A percentile compares a stretch with the other conserved stretches of the same genome.
Conservation (phyloP, 2,888 invertebrate species). For the Notodonta ziczac region DNA sequence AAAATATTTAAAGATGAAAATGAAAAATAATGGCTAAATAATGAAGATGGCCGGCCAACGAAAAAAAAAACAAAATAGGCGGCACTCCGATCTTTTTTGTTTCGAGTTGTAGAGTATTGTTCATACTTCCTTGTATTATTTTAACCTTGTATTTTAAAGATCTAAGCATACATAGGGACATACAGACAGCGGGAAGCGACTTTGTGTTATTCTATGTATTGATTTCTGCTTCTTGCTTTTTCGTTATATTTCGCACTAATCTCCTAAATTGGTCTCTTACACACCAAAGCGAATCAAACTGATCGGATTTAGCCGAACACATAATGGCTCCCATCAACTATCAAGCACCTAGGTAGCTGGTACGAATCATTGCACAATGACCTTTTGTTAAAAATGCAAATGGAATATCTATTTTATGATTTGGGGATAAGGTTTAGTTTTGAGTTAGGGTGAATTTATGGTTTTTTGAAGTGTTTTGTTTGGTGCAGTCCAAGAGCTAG, state of each 20-base stretch:
- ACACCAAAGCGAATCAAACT: conserved; percentile 21
- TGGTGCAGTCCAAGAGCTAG: background rate
- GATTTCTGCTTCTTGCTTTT: too few relatives aligned
- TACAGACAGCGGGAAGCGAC: too few relatives aligned
- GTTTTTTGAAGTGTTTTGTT: background rate
- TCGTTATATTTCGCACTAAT: background rate
- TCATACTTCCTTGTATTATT: too few relatives aligned
- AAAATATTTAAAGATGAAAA: too few relatives aligned
- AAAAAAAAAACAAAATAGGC: too few relatives aligned
- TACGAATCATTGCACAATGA: conserved; percentile 16
- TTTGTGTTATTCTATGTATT: too few relatives aligned
- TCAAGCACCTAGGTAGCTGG: conserved; percentile 21
- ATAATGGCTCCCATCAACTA: conserved; percentile 12
- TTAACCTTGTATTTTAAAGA: too few relatives aligned
- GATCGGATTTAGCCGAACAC: conserved; percentile 28
- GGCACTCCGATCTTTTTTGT: too few relatives aligned
- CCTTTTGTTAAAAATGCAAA: conserved; percentile 13
- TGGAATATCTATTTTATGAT: conserved; percentile 8
- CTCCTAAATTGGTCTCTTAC: background rate
- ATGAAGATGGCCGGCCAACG: too few relatives aligned
- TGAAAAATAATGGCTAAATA: too few relatives aligned
- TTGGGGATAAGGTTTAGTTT: background rate
- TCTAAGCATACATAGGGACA: too few relatives aligned
- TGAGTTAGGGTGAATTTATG: background rate
- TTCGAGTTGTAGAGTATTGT: too few relatives aligned